phyloP scores from a whole-genome alignment of 2,113 vertebrate species.

The Egretta garzetta region DNA sequence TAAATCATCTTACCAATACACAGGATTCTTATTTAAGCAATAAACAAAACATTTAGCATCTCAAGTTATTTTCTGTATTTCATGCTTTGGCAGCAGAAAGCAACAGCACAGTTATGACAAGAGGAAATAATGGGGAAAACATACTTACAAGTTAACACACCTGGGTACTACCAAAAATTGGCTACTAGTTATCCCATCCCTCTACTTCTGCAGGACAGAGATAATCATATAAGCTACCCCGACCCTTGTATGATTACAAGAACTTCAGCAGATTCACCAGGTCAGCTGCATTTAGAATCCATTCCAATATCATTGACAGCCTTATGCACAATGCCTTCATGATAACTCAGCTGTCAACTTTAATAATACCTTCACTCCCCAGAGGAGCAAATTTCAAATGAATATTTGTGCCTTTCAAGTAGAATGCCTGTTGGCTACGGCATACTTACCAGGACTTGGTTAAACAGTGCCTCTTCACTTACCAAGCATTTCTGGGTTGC shows the following conservation, averaged over 20 bases:
- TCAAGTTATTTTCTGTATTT: neutral
- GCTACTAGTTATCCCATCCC: neutral
- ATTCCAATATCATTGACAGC: neutral
- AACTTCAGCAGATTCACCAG: neutral
- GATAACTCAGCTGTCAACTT: neutral
- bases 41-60: neutral
- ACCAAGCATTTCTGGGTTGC: fast-evolving
- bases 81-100: neutral
- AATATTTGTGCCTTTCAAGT: neutral
- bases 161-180: neutral
- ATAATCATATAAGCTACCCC: fast-evolving
- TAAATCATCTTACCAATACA: neutral
- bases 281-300: neutral
- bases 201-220: neutral
- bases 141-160: neutral
- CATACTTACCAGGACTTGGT: no score
- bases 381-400: neutral
- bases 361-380: neutral
- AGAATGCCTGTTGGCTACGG: neutral
- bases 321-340: neutral
- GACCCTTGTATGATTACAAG: neutral
- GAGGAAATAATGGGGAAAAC: neutral
- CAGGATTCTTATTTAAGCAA: neutral
- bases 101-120: neutral
- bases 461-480: neutral